Base-by-base conservation (phyloP, 1,140 invertebrate species). In the Zaprionus gabonicus region DNA sequence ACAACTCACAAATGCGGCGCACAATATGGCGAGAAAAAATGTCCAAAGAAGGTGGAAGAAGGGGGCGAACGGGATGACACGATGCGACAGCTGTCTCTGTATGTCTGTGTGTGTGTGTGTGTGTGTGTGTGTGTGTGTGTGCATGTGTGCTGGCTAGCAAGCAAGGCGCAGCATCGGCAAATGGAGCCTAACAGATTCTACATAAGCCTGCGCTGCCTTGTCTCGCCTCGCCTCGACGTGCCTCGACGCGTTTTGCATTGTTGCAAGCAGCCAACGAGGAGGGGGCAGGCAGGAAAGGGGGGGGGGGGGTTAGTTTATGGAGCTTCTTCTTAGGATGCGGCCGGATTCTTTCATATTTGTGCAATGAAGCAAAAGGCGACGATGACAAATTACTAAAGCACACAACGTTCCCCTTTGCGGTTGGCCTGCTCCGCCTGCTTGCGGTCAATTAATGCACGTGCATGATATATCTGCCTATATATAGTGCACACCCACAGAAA, bases 1-100 rank as follows among this genome's bases (percentile, higher is more conserved):
- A 46, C 60, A 58, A 56, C 65, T 56, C 80, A 65, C 60, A 82
- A 51, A 64, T 71, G 68, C 74, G 38, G 36, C 31, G 44, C 56
- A 59, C 81, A 79, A 84, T 81, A 84, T 81, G 81, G 62, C 31
- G 15, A 41, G 15, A 41, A 41, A 41, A 41, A 41, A n/a, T n/a
- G n/a, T 3, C 15, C 4, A 41, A 41, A 41, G 2, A 5, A 15
- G 6, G 15, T 12, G 15, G 38, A 6, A 6, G 38, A 23, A 3
- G n/a, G 38, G 4, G 15, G 15, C 38, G 9, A 10, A 34, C 9
- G 31, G n/a, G 38, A 15, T 41, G 38, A 41, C 38, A 41, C 6
- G 46, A 1, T 49, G 44, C 44, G 44, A 49, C 17, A 49, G 44
- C n/a, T 20, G 2, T 17, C 7, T 25, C 3, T 51, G 20, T 51